Conservation (phyloP, 2,888 invertebrate genomes). For the Ommatoiulus sabulosus region DNA sequence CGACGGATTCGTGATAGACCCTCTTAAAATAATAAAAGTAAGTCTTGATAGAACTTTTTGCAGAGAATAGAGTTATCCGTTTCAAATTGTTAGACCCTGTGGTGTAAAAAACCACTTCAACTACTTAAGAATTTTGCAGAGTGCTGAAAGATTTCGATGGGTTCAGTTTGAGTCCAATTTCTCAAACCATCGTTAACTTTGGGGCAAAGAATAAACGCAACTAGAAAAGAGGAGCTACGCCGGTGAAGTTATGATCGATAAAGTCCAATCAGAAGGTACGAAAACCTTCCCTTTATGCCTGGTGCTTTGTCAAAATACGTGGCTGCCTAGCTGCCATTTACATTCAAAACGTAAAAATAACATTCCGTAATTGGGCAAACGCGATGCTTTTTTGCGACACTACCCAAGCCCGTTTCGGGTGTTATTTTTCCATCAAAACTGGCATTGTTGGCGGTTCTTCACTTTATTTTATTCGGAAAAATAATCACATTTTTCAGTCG, state of each 20-base stretch:
- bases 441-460: background rate
- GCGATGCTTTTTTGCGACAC: background rate
- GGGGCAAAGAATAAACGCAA: background rate
- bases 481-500: background rate
- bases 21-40: too few species aligned
- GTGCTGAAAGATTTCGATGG: background rate
- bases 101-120: too few species aligned
- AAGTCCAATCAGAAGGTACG: conserved; percentile 3
- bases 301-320: background rate
- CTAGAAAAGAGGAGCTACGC: background rate
- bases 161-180: background rate
- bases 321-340: background rate
- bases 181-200: background rate
- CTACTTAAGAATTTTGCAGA: background rate
- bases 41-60: too few species aligned
- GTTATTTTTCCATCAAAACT: conserved; percentile 28
- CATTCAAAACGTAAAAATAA: conserved; percentile 11
- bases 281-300: background rate
- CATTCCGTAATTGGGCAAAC: conserved; percentile 9
- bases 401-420: background rate
- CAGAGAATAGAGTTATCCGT: too few species aligned
- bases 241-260: background rate
- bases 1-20: too few species aligned
- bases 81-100: too few species aligned
- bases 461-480: conserved; percentile 19